Conservation (phyloP, 2,113 vertebrate species). For the Brachyhypopomus occidentalis region DNA sequence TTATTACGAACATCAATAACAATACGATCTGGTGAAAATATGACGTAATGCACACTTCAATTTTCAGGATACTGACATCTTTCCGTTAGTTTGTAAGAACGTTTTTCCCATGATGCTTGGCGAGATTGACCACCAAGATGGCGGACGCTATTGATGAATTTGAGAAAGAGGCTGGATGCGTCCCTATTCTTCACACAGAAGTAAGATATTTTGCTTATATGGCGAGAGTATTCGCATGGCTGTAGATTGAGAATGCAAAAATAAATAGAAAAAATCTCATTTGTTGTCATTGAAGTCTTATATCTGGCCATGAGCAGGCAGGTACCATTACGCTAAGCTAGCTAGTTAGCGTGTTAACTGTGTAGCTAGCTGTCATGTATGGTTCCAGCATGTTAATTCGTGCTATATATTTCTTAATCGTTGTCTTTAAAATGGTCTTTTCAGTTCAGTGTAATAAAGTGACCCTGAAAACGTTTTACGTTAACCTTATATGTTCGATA, state of each 20-base stretch:
- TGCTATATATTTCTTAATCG: too few relatives aligned
- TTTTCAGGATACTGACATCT: neutral
- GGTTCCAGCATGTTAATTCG: too few relatives aligned
- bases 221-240: neutral
- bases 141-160: constrained; percentile 93
- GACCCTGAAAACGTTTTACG: too few relatives aligned
- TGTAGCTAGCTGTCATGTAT: too few relatives aligned
- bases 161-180: constrained; percentile 91
- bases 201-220: constrained; percentile 66
- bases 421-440: too few relatives aligned
- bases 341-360: too few relatives aligned
- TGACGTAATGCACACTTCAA: constrained; percentile 7
- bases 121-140: constrained; percentile 89
- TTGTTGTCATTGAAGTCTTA: too few relatives aligned
- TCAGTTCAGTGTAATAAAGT: too few relatives aligned
- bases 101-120: constrained; percentile 86
- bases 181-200: constrained; percentile 94
- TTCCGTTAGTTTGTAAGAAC: neutral
- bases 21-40: constrained; percentile 22
- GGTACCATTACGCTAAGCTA: too few relatives aligned
- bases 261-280: too few relatives aligned
- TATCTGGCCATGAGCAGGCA: too few relatives aligned
- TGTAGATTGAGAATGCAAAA: neutral
- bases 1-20: neutral
- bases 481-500: too few relatives aligned